A percentile compares a stretch with the other conserved stretches of the same genome.
Conservation (phyloP, 2,888 invertebrate species). For the Acronicta leporina region DNA sequence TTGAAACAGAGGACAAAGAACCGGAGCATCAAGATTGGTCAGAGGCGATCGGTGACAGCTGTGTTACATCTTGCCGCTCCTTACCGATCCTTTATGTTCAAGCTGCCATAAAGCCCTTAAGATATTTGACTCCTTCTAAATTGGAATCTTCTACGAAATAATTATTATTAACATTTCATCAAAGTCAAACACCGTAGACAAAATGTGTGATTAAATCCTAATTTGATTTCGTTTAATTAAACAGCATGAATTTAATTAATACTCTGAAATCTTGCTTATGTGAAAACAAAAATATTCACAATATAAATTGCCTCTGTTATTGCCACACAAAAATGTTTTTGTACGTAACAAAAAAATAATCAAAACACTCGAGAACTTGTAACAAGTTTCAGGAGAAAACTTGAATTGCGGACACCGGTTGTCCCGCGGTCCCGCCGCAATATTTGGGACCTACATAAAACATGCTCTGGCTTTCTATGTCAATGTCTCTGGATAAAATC, state of each 20-base stretch:
- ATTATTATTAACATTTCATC: conserved; percentile 42
- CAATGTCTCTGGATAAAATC: conserved; percentile 39
- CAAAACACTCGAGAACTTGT: conserved; percentile 64
- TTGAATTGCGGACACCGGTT: conserved; percentile 71
- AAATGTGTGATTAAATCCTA: conserved; percentile 14
- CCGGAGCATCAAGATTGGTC: conserved; percentile 69
- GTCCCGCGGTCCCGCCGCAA: conserved; percentile 60
- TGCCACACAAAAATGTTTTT: conserved; percentile 50
- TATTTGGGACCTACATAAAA: conserved; percentile 62
- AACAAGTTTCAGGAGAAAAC: conserved; percentile 69
- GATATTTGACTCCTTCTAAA: conserved; percentile 32
- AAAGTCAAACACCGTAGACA: conserved; percentile 31
- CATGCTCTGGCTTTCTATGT: conserved; percentile 41
- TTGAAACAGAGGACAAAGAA: conserved; percentile 79
- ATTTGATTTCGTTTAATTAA: conserved; percentile 2
- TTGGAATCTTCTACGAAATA: conserved; percentile 28
- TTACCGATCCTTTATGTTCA: conserved; percentile 62
- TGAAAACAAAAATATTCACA: conserved; percentile 38
- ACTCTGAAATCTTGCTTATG: conserved; percentile 30
- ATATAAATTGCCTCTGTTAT: conserved; percentile 48
- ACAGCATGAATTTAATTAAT: conserved; percentile 16
- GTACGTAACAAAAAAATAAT: conserved; percentile 59
- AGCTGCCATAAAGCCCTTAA: conserved; percentile 55
- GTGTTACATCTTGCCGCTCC: conserved; percentile 60
- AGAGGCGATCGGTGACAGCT: conserved; percentile 73